A percentile compares a stretch with the other conserved stretches of the same genome.
These are phyloP conservation scores for Podarcis lilfordi DNA, from an alignment of 2,797 vertebrate species.

Conservation along the genomic window DNA sequence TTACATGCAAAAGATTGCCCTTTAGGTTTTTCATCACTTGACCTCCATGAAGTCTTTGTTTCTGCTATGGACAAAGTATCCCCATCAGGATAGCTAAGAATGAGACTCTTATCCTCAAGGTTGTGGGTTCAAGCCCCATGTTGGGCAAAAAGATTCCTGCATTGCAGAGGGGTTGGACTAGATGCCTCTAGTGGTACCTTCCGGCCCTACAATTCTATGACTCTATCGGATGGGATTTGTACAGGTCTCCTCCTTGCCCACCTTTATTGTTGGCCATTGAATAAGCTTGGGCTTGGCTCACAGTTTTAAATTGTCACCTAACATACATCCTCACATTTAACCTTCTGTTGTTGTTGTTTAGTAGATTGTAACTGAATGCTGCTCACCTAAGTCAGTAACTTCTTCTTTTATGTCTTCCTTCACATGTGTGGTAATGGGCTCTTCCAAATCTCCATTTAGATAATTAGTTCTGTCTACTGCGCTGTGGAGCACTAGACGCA, in stretches of 20 bases:
- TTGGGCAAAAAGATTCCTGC: too few species aligned
- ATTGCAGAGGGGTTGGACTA: too few species aligned
- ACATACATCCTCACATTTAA: not conserved
- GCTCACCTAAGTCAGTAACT: constrained; percentile 30
- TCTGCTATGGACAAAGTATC: not conserved
- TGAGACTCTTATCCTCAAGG: too few species aligned
- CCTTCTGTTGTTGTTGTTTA: not conserved
- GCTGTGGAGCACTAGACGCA: not conserved
- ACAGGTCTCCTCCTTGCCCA: too few species aligned
- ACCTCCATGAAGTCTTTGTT: not conserved
- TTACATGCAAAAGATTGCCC: not conserved
- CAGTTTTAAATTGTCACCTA: not conserved
- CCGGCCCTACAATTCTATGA: too few species aligned
- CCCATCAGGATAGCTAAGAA: too few species aligned
- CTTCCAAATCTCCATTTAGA: constrained; percentile 30
- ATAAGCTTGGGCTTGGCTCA: not conserved
- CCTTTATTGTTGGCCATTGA: not conserved
- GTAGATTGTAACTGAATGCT: not conserved
- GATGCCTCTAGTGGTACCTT: too few species aligned
- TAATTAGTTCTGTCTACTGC: constrained; percentile 41
- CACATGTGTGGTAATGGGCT: not conserved
- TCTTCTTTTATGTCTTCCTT: constrained; percentile 53
- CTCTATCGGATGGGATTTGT: too few species aligned
- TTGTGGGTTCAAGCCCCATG: too few species aligned
- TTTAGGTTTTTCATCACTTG: not conserved